Percentiles rank a stretch among this genome's conserved stretches.
Conservation (phyloP, 1,140 invertebrate species). For the Neuroterus valhalla region DNA sequence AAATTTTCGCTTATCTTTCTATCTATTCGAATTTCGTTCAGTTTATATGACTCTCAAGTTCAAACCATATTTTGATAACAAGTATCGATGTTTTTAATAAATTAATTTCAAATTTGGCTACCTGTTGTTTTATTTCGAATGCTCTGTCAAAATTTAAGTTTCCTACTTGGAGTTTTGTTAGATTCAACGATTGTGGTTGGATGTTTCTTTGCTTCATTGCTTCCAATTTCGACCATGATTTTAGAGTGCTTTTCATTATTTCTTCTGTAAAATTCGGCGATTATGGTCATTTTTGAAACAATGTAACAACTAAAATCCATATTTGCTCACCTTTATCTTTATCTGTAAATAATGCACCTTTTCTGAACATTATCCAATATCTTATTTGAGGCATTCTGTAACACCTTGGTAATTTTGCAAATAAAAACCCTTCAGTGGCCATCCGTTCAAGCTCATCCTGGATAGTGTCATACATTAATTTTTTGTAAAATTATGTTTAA, state of each 20-base stretch:
- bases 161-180: constrained; percentile 34
- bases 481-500: neutral
- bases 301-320: constrained; percentile 33
- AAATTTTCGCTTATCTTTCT: neutral
- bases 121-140: constrained; percentile 48
- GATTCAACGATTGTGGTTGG: constrained; percentile 38
- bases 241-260: constrained; percentile 27
- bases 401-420: constrained; percentile 65
- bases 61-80: neutral
- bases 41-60: constrained; percentile 16
- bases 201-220: neutral
- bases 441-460: constrained; percentile 63
- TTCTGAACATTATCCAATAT: constrained; percentile 63
- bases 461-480: neutral
- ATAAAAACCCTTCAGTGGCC: constrained; percentile 61
- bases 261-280: constrained; percentile 38
- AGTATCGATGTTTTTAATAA: constrained; percentile 12
- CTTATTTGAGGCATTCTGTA: constrained; percentile 61
- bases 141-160: constrained; percentile 49
- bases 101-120: constrained; percentile 32
- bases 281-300: neutral
- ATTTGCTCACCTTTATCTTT: constrained; percentile 56
- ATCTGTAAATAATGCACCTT: constrained; percentile 51
- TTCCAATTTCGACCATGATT: constrained; percentile 43
- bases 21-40: constrained; percentile 5